Conservation (phyloP, 1,140 invertebrate genomes). For the Drosophila seguyi region DNA sequence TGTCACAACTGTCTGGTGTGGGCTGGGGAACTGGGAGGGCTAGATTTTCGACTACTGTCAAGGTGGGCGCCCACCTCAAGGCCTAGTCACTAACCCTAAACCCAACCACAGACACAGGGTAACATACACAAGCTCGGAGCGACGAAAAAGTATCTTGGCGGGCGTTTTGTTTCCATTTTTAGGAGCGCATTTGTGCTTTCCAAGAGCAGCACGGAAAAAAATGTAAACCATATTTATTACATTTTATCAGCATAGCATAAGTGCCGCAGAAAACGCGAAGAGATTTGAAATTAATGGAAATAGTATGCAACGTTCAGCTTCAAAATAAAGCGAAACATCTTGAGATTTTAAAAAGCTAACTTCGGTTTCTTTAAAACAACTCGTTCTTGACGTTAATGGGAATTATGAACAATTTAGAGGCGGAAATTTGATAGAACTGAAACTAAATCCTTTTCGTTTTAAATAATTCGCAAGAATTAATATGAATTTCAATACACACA, state of each 20-base stretch:
- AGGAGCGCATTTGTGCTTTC: constrained; percentile 11
- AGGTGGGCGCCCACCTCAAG: constrained; percentile 55
- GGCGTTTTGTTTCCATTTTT: constrained; percentile 48
- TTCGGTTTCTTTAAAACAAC: neutral
- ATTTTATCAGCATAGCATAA: too few species aligned
- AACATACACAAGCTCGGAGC: constrained; percentile 2
- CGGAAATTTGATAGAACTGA: too few species aligned
- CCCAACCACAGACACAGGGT: constrained; percentile 24
- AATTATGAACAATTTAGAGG: too few species aligned
- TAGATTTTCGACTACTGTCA: constrained; percentile 60
- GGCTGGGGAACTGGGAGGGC: constrained; percentile 18
- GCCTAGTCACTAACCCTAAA: constrained; percentile 51
- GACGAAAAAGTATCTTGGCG: constrained; percentile 62
- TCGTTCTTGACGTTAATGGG: neutral
- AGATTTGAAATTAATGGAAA: too few species aligned
- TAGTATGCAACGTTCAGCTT: neutral
- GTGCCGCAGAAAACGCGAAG: too few species aligned
- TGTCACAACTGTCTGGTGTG: constrained; percentile 18
- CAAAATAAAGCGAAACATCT: neutral
- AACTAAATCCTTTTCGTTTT: neutral
- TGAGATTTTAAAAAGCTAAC: neutral
- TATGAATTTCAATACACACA: neutral
- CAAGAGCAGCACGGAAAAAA: neutral
- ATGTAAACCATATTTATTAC: neutral
- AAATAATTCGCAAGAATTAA: neutral